Evolutionary conservation across 2,797 vertebrate species (phyloP).

Genomic region (Anguilla anguilla): DNA sequence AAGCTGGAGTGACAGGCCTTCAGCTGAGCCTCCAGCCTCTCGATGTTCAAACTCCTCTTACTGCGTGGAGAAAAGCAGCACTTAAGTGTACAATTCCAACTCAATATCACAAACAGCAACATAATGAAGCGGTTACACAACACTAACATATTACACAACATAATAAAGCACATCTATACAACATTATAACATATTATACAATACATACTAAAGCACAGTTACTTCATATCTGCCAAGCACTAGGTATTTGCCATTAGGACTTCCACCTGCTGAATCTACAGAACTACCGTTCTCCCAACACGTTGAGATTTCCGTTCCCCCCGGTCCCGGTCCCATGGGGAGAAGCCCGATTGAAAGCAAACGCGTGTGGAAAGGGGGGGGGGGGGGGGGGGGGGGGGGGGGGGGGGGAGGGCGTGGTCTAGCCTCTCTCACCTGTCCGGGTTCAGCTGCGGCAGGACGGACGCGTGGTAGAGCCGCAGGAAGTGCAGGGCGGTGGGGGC

Average conservation of each 20-base stretch:
- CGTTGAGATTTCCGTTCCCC: too few species aligned
- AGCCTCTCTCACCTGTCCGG: conserved; percentile 77
- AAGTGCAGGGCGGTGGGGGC: conserved; percentile 88
- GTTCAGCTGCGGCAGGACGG: conserved; percentile 77
- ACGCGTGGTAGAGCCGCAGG: conserved; percentile 82
- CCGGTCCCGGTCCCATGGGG: conserved; percentile 78
- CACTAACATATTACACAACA: background rate
- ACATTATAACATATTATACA: too few species aligned
- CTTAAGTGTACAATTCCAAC: conserved; percentile 20
- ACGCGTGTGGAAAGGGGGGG: too few species aligned
- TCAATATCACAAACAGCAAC: conserved; percentile 31
- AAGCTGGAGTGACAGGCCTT: conserved; percentile 95
- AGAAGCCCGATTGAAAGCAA: background rate
- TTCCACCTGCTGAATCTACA: too few species aligned
- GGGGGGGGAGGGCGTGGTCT: too few species aligned
- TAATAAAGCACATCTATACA: too few species aligned
- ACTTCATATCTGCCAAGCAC: background rate
- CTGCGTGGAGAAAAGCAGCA: conserved; percentile 62
- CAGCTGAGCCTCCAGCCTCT: conserved; percentile 90
- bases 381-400: too few species aligned
- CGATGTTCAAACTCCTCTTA: conserved; percentile 79
- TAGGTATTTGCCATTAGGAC: too few species aligned
- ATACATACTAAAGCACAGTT: too few species aligned
- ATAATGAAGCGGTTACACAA: background rate
- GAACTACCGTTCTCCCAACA: too few species aligned